Evolutionary conservation across 2,888 invertebrate genomes (phyloP), one percentile per base, ranked within the genome.

Genomic region (Galeopsomyia nigrocyanea): DNA sequence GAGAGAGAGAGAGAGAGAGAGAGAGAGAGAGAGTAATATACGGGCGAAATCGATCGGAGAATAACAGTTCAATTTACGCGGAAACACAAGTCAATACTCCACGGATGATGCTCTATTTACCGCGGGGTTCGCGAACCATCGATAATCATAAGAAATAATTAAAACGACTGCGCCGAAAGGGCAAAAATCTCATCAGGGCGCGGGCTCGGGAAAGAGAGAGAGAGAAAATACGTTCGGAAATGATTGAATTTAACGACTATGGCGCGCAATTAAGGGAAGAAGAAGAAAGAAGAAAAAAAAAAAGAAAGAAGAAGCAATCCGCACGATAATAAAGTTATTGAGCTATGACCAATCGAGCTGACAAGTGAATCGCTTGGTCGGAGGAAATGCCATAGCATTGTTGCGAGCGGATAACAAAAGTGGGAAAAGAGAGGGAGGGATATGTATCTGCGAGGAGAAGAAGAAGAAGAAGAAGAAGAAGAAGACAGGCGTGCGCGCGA

Each of bases 401-500:
- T 58, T 50, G 19, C 21, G 50, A 39, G 61, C 16, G 55, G 39
- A 39, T 13, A 62, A 55, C 39, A 47, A 55, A 16, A 39, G 39
- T 3, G 13, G 7, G 39, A 47, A 55, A 16, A 39, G 39, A 7
- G 13, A 39, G 39, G 13, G 7, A 7, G 7, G 39, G 1, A 1
- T 10, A 39, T 68, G 61, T 75, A 61, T 67, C 62, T 50, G 47
- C 57, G 58, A 64, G 58, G 75, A 62, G 19, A 61, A 73, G 55
- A 64, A 60, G 72, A 77, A 67, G 65, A 31, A 69, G 71, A 71
- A 62, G 19, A 61, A 73, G 55, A 64, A 60, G 72, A 77, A 67
- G 65, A 31, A 69, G 71, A 71, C 67, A 81, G 79, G 82, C 62
- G 53, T 57, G 67, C 68, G 64, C 60, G 82, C 82, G 83, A 39